Conservation (phyloP, 1,140 invertebrate genomes). For the Orchesella cincta region DNA sequence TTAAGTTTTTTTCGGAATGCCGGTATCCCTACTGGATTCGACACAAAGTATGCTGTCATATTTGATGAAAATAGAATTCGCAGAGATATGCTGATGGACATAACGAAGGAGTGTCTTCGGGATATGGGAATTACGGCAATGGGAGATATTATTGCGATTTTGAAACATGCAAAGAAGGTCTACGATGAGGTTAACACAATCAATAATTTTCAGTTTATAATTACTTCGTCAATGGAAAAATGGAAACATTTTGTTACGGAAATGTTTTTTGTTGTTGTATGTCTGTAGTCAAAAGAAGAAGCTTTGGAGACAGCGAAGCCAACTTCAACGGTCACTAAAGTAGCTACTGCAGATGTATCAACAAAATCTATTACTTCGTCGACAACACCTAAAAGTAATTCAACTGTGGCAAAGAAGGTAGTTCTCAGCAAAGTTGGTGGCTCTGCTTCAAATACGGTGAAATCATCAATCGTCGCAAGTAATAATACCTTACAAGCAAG, state of each 20-base stretch:
- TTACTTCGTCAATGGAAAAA: no score
- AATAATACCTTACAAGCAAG: background rate
- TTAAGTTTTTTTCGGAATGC: conserved; percentile 76
- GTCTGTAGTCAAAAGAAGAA: conserved; percentile 42
- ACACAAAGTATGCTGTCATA: conserved; percentile 76
- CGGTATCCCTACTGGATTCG: conserved; percentile 71
- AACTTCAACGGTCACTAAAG: background rate
- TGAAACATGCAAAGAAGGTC: conserved; percentile 76
- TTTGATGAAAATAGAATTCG: conserved; percentile 80
- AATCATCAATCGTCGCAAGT: conserved; percentile 4
- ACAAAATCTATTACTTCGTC: background rate
- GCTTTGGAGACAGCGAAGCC: conserved; percentile 34
- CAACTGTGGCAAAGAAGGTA: background rate
- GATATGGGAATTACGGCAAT: conserved; percentile 81
- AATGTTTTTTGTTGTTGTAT: conserved; percentile 7
- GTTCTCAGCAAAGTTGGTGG: background rate
- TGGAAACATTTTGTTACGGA: conserved; percentile 26
- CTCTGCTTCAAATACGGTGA: background rate
- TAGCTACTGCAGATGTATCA: background rate
- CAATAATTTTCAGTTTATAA: conserved; percentile 21
- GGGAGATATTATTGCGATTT: conserved; percentile 81
- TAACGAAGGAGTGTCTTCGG: conserved; percentile 77
- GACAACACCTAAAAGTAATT: background rate
- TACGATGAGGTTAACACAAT: conserved; percentile 66
- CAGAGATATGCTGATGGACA: conserved; percentile 75